Evolutionary conservation across 2,113 vertebrate species (phyloP).

Genomic region (Vulpes ferrilata): DNA sequence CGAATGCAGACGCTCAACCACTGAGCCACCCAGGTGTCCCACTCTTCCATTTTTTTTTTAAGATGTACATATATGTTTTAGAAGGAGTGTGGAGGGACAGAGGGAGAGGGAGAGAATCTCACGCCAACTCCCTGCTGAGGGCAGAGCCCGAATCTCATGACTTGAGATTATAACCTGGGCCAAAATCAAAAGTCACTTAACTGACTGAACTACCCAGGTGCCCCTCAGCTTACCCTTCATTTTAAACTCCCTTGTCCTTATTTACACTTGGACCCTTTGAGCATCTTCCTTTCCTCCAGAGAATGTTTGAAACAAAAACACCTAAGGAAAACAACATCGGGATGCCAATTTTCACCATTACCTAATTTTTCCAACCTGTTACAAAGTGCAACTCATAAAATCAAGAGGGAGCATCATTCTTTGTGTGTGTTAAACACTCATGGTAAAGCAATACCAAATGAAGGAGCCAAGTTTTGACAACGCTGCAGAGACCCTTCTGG

Average conservation of each 20-base stretch:
- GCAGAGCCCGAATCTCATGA: not conserved
- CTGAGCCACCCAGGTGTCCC: too few relatives aligned
- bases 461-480: not conserved
- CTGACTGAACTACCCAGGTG: not conserved
- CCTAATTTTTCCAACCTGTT: conserved; percentile 62
- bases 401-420: not conserved
- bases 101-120: not conserved
- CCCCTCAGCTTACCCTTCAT: not conserved
- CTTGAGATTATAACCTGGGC: not conserved
- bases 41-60: not conserved
- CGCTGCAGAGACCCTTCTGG: not conserved
- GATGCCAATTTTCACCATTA: conserved; percentile 58
- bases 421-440: not conserved
- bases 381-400: conserved; percentile 42
- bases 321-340: conserved; percentile 13
- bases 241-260: not conserved
- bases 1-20: too few relatives aligned
- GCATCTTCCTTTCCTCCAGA: not conserved
- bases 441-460: not conserved
- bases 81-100: not conserved
- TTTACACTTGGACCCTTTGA: not conserved
- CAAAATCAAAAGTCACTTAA: not conserved
- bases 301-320: conserved; percentile 1
- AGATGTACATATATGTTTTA: not conserved
- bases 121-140: not conserved